Evolutionary conservation across 2,113 vertebrate species (phyloP).

Genomic region (Cyprinodon tularosa): DNA sequence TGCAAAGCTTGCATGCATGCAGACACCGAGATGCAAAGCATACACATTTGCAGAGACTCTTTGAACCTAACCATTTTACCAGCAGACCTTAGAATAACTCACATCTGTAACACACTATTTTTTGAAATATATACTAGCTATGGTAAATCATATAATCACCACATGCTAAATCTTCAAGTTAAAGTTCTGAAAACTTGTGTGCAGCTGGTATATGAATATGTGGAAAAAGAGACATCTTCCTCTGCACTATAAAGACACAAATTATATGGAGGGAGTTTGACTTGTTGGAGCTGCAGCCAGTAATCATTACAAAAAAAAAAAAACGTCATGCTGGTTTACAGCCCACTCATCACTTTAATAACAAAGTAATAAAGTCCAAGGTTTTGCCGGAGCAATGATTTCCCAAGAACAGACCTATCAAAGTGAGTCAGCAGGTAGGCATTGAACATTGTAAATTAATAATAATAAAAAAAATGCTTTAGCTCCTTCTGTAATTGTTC

Average conservation of each 20-base stretch:
- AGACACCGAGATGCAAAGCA: slow-evolving; percentile 6
- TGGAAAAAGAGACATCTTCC: slow-evolving; percentile 1
- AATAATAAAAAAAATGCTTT: slow-evolving; percentile 12
- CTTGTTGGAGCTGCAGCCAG: slow-evolving; percentile 6
- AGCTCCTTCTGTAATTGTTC: slow-evolving; percentile 37
- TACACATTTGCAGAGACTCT: slow-evolving; percentile 18
- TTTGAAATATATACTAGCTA: slow-evolving; percentile 43
- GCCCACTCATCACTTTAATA: slow-evolving; percentile 24
- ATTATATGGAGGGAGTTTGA: slow-evolving; percentile 19
- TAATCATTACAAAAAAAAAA: slow-evolving; percentile 12
- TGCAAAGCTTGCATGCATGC: slow-evolving; percentile 21
- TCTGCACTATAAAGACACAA: slow-evolving; percentile 17
- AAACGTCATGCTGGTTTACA: neutral
- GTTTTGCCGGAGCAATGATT: neutral
- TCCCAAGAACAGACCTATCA: slow-evolving; percentile 29
- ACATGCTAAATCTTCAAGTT: slow-evolving; percentile 11
- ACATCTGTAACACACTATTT: slow-evolving; percentile 49
- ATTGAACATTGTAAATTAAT: slow-evolving; percentile 19
- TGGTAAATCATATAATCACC: slow-evolving; percentile 52
- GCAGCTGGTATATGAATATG: neutral
- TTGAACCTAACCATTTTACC: slow-evolving; percentile 45
- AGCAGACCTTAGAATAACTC: slow-evolving; percentile 56
- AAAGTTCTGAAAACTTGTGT: slow-evolving; percentile 15
- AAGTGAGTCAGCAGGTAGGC: slow-evolving; percentile 53
- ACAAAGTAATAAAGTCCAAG: slow-evolving; percentile 13